Percentiles rank a stretch among this genome's conserved stretches.
Conservation (phyloP, 1,140 invertebrate genomes). For the Octopus bimaculoides region DNA sequence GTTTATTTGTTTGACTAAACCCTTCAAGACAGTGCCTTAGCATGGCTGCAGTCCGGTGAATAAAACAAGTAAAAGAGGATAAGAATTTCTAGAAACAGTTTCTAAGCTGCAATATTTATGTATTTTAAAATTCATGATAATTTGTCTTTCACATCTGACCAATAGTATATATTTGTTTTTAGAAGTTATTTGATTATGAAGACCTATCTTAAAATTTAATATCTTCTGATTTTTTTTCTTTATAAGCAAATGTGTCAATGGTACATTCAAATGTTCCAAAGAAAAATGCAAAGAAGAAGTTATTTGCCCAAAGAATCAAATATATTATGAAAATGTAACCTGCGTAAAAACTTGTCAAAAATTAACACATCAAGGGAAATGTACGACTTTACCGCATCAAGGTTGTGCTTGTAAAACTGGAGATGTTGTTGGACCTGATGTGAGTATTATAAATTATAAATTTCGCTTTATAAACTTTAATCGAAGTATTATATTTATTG, state of each 20-base stretch:
- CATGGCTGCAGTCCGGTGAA: too few relatives aligned
- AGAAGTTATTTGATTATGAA: too few relatives aligned
- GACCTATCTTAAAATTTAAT: neutral
- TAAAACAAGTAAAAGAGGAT: too few relatives aligned
- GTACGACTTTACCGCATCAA: neutral
- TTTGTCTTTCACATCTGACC: too few relatives aligned
- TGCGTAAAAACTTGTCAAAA: constrained; percentile 2
- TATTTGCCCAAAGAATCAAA: constrained; percentile 9
- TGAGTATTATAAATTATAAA: neutral
- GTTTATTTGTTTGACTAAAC: too few relatives aligned
- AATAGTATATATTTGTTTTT: too few relatives aligned
- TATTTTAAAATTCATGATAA: too few relatives aligned
- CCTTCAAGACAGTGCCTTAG: too few relatives aligned
- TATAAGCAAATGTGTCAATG: neutral
- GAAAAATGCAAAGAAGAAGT: neutral
- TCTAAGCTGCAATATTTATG: too few relatives aligned
- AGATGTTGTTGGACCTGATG: neutral
- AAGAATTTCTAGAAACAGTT: too few relatives aligned
- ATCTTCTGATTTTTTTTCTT: neutral
- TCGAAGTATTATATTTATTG: too few relatives aligned
- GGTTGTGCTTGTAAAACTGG: neutral
- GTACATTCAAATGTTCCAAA: neutral
- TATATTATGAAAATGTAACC: neutral
- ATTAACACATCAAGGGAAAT: neutral
- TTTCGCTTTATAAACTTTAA: too few relatives aligned